Evolutionary conservation across 2,888 invertebrate species (phyloP), one percentile per base, ranked within the genome.

Genomic region (Myathropa florea): DNA sequence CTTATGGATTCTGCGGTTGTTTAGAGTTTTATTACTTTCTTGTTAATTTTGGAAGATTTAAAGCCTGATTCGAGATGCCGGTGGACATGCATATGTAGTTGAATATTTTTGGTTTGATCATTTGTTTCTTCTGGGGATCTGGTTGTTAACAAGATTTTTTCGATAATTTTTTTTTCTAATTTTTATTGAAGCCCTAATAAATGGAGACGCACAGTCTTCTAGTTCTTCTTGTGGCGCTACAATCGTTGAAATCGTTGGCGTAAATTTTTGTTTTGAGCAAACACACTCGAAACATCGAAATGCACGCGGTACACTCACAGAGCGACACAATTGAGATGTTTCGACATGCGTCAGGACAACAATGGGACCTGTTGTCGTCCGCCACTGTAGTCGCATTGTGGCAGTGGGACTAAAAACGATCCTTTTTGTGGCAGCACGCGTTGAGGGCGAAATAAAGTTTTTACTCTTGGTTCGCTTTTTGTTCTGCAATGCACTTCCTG

Each of bases 221-320:
- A n/a, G n/a, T n/a, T n/a, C n/a, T n/a, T n/a, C n/a, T n/a, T n/a
- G n/a, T n/a, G n/a, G n/a, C n/a, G n/a, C n/a, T n/a, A n/a, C n/a
- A n/a, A n/a, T 82, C 88, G 81, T 88, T 89, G 88, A 88, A 89
- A 90, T 91, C 91, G 92, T 92, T 92, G 92, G 92, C 92, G 92
- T 92, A 91, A 92, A 92, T 91, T 90, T 91, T 90, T 91, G 91
- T 91, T 91, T 91, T 90, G 90, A 91, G 89, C 90, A 91, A 91
- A 91, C 89, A 91, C 90, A 89, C 88, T 90, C 82, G 89, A 89
- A 87, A 90, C 88, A 89, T 88, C 89, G 82, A 75, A 73, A 68
- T 70, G 55, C 24, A 63, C 12, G 14, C 26, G 46, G 24, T n/a
- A 14, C 14, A 39, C 14, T n/a, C 57, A 33, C 61, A 24, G 68